These are phyloP conservation scores for Heteromormyrus szaboi DNA, from an alignment of 2,797 vertebrate species.

Conservation along the genomic window DNA sequence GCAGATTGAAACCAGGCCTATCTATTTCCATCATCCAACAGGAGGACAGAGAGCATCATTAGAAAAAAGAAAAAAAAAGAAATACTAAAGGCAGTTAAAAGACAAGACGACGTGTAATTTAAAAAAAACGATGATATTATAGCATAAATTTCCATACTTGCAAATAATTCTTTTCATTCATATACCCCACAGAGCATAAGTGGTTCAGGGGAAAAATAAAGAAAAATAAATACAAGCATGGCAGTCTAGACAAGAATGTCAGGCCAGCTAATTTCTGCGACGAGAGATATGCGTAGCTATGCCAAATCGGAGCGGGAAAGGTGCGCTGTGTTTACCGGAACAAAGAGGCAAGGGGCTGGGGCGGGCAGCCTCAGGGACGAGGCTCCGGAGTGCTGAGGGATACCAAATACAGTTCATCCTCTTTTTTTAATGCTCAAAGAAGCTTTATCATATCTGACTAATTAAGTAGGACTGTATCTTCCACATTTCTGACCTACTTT, in stretches of 20 bases:
- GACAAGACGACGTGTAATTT: background rate
- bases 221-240: background rate
- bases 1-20: background rate
- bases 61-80: background rate
- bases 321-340: background rate
- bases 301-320: background rate
- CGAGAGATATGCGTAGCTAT: background rate
- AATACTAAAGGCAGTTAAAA: background rate
- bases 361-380: background rate
- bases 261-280: background rate
- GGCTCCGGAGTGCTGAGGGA: background rate
- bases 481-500: conserved; percentile 22
- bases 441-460: conserved; percentile 14
- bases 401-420: background rate
- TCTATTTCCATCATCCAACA: background rate
- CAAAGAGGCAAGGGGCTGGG: background rate
- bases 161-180: background rate
- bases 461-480: conserved; percentile 22
- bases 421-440: background rate
- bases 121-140: background rate
- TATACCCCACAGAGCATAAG: background rate
- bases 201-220: background rate
- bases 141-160: background rate
- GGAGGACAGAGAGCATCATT: background rate
- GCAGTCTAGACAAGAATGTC: background rate